These are phyloP conservation scores for western clawed frog (Xenopus tropicalis) DNA, from an alignment of 2,113 vertebrate genomes.

Conservation along the genomic window DNA sequence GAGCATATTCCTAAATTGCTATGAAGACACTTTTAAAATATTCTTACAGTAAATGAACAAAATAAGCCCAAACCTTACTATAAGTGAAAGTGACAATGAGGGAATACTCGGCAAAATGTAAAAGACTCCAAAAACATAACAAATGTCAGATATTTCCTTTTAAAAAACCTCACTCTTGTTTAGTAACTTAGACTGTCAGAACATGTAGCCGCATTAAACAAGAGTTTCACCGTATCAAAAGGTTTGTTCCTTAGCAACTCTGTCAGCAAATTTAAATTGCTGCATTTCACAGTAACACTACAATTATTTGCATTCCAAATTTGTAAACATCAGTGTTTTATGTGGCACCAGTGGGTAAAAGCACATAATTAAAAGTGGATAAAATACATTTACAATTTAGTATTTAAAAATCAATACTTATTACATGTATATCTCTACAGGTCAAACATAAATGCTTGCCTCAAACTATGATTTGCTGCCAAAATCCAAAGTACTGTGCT, in stretches of 20 bases:
- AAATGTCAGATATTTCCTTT: constrained; percentile 59
- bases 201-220: constrained; percentile 54
- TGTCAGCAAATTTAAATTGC: constrained; percentile 61
- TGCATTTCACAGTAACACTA: constrained; percentile 47
- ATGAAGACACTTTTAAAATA: too few relatives aligned
- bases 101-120: constrained; percentile 57
- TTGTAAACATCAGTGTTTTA: constrained; percentile 58
- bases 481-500: too few relatives aligned
- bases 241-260: constrained; percentile 61
- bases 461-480: constrained; percentile 29
- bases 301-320: constrained; percentile 58
- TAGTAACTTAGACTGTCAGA: constrained; percentile 62
- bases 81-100: constrained; percentile 56
- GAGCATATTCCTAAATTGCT: too few relatives aligned
- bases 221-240: constrained; percentile 58
- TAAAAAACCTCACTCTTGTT: constrained; percentile 62
- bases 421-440: constrained; percentile 1
- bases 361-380: constrained; percentile 44
- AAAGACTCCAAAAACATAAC: constrained; percentile 59
- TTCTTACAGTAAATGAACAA: too few relatives aligned
- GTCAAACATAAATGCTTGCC: constrained; percentile 21
- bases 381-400: constrained; percentile 19
- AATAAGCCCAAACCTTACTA: constrained; percentile 5
- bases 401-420: constrained; percentile 44
- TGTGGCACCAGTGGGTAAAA: constrained; percentile 45